These are phyloP conservation scores for Scartelaos histophorus DNA, from an alignment of 2,113 vertebrate species.

Conservation along the genomic window DNA sequence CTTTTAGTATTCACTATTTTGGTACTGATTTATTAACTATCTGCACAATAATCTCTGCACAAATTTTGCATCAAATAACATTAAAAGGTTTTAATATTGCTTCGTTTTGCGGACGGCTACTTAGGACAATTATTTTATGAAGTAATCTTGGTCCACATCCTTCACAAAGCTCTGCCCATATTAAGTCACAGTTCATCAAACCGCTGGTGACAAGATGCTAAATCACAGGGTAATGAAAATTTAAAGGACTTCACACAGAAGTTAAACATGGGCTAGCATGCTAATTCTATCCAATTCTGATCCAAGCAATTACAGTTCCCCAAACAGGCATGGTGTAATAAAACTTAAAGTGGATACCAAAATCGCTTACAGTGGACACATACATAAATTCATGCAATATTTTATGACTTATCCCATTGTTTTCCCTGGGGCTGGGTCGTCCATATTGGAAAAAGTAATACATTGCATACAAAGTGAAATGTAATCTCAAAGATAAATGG, in stretches of 20 bases:
- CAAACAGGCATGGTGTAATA: constrained; percentile 6
- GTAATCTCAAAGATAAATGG: constrained; percentile 30
- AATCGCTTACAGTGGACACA: constrained; percentile 16
- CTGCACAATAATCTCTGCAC: no score
- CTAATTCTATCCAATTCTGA: constrained; percentile 14
- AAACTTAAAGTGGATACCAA: background rate
- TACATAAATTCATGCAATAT: constrained; percentile 47
- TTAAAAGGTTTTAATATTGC: background rate
- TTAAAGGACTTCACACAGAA: background rate
- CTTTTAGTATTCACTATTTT: no score
- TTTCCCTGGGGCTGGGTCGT: constrained; percentile 10
- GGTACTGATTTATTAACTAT: no score
- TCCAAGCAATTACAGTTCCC: constrained; percentile 23
- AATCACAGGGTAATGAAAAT: background rate
- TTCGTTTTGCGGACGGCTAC: background rate
- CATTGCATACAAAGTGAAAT: constrained; percentile 20
- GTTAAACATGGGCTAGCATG: background rate
- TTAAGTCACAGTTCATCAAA: background rate
- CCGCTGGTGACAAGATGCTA: background rate
- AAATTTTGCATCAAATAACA: background rate
- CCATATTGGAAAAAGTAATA: constrained; percentile 17
- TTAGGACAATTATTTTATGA: background rate
- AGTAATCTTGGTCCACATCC: background rate
- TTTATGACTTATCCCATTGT: constrained; percentile 12
- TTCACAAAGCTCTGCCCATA: background rate